These are phyloP conservation scores for Drosophila yakuba DNA, from an alignment of 1,140 invertebrate species.

Conservation along the genomic window DNA sequence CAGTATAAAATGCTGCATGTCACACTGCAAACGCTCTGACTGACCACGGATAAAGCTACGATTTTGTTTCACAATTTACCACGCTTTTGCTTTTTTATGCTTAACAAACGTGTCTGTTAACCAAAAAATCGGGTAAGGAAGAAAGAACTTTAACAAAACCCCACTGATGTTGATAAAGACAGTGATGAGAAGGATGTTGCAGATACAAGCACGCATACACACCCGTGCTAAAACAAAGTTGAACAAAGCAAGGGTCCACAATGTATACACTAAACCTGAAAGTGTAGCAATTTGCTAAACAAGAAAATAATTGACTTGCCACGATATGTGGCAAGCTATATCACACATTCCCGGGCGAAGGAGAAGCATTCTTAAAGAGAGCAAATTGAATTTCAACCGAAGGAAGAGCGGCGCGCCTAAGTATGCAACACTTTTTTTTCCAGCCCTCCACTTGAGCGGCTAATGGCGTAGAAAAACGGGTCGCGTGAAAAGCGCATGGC, in stretches of 20 bases:
- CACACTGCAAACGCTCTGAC: not conserved
- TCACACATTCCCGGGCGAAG: not conserved
- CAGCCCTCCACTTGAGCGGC: slow-evolving; percentile 48
- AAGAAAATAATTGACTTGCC: slow-evolving; percentile 80
- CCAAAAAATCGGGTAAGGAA: slow-evolving; percentile 36
- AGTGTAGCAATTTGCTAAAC: slow-evolving; percentile 78
- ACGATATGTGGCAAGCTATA: slow-evolving; percentile 37
- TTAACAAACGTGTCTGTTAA: slow-evolving; percentile 58
- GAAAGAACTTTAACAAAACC: slow-evolving; percentile 48
- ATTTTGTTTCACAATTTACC: slow-evolving; percentile 8
- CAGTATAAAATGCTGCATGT: slow-evolving; percentile 8
- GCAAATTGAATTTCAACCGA: slow-evolving; percentile 60
- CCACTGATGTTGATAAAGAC: slow-evolving; percentile 31
- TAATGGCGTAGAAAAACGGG: slow-evolving; percentile 66
- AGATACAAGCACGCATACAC: slow-evolving; percentile 11
- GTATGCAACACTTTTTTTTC: slow-evolving; percentile 69
- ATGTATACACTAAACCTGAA: slow-evolving; percentile 69
- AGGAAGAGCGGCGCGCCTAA: slow-evolving; percentile 40
- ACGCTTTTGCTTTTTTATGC: not conserved
- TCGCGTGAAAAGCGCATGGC: slow-evolving; percentile 70
- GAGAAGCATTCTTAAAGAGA: slow-evolving; percentile 48
- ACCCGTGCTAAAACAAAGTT: slow-evolving; percentile 27
- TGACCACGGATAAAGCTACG: slow-evolving; percentile 30
- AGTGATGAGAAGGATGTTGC: slow-evolving; percentile 17
- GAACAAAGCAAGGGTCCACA: slow-evolving; percentile 29